Base-by-base conservation (phyloP, 1,140 invertebrate species). In the Phocides pigmalion region DNA sequence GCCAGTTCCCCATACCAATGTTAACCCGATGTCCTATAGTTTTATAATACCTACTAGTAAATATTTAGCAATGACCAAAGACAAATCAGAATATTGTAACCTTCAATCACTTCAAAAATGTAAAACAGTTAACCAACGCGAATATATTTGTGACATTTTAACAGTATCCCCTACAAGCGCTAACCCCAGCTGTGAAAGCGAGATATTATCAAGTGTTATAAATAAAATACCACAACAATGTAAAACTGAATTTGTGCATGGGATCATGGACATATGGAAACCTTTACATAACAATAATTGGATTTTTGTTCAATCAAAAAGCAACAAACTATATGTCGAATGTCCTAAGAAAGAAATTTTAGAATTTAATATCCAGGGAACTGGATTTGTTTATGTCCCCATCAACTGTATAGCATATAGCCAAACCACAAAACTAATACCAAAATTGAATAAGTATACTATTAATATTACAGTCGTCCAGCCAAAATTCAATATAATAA, bases 181-280 rank as follows among this genome's bases (percentile, higher is more conserved):
- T 35, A 70, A 68, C 8, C 65, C 56, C 3, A 62, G 19, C 17
- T 73, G 74, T 44, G 70, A 70, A 66, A 76, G 50, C 53, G 70
- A 76, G 51, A 19, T 76, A 9, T 42, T 76, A 22, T 25, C 49
- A 9, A 72, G 54, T 54, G 22, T 56, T 3, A 25, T 64, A 1
- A 66, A 6, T 35, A 0, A 19, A 20, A 5, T 53, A 2, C 74
- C 74, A 4, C 22, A 25, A 11, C 51, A 69, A 12, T 77, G 71
- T 12, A 9, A 70, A 44, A 68, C 70, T 1, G 37, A 69, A 39
- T 66, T 66, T 9, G 39, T 77, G 0, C 46, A 35, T 11, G 66
- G 68, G 25, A 50, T 50, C 6, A n/a, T 76, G 32, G 58, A 70
- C 20, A 47, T 74, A 11, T 76, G 68, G 64, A 74, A 71, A 53